These are phyloP conservation scores for Antennarius striatus DNA, from an alignment of 2,113 vertebrate species.

Conservation along the genomic window DNA sequence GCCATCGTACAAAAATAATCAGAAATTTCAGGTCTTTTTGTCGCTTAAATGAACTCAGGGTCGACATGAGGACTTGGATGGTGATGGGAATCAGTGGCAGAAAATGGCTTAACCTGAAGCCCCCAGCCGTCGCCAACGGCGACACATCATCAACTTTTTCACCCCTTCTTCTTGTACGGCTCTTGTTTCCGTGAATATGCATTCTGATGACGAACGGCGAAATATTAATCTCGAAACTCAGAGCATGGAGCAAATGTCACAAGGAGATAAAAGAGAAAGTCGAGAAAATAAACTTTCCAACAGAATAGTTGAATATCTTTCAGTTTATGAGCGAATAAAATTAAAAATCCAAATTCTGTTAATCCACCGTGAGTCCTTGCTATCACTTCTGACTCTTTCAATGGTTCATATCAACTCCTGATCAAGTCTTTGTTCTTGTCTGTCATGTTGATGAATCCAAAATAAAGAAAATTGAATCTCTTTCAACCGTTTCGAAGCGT, in stretches of 20 bases:
- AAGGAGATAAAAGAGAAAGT: not conserved
- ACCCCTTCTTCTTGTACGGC: conserved; percentile 24
- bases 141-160: conserved; percentile 26
- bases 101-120: conserved; percentile 32
- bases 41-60: not conserved
- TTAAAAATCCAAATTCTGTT: no score
- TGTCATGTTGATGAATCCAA: no score
- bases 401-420: no score
- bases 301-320: no score
- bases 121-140: conserved; percentile 59
- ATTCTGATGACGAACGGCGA: not conserved
- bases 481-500: no score
- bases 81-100: conserved; percentile 49
- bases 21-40: not conserved
- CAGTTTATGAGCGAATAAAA: no score
- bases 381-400: no score
- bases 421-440: no score
- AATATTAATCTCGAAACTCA: not conserved
- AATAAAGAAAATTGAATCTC: no score
- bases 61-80: not conserved
- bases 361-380: no score
- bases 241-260: conserved; percentile 7
- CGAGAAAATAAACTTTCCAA: no score
- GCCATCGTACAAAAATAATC: not conserved
- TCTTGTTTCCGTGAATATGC: conserved; percentile 4